Base-by-base conservation (phyloP, 1,140 invertebrate genomes). In the Cryptotermes secundus region DNA sequence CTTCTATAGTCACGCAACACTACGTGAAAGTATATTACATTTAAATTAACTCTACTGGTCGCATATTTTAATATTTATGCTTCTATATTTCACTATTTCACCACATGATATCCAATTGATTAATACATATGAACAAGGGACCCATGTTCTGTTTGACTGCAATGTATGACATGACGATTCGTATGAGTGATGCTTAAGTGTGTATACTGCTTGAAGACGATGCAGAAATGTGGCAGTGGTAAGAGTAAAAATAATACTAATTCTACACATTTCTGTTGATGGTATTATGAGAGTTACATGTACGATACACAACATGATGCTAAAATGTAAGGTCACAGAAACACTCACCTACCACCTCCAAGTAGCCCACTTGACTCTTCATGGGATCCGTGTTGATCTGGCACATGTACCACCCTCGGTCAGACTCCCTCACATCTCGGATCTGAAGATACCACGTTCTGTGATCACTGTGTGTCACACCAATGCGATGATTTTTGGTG, bases 331-430 rank as follows among this genome's bases (percentile, higher is more conserved):
- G 9, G 38, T 9, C 9, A 12, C 1, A 10, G 12, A 81, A 0
- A 59, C 38, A 86, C 87, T 91, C 90, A 93, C 92, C 92, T 81
- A 93, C 91, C 80, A 93, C 90, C 88, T 92, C 91, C 81, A 93
- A 88, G 86, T 91, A 93, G 38, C 92, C 92, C 38, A 90, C 89
- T 86, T 90, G 91, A 85, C 90, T 92, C 83, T 92, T 92, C 91
- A 92, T 92, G 0, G 92, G 92, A 84, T 92, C 92, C 4, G 92
- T 93, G 86, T 93, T 92, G 31, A 93, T 90, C 88, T 92, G 92
- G 86, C 92, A 92, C 91, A 92, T 92, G 88, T 92, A 92, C 89
- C 90, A 92, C 81, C 91, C 92, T 19, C 90, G 88, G 86, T 92
- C 92, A 6, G 88, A 86, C 85, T 89, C 89, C 79, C 88, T 88